Evolutionary conservation across 2,888 invertebrate genomes (phyloP).

Genomic region (Sycophila texana): DNA sequence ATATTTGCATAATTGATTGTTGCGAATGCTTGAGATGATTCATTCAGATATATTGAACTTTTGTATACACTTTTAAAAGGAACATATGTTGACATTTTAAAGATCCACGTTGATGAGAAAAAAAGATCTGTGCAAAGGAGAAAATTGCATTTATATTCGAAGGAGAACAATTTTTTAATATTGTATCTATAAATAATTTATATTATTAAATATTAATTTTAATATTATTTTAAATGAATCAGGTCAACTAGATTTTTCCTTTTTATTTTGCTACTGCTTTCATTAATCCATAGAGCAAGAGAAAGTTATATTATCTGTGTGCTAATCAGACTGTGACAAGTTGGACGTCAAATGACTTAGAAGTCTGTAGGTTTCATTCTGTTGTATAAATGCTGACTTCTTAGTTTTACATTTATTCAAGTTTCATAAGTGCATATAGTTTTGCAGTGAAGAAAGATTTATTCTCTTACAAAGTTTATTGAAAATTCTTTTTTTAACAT

Average conservation of each 20-base stretch:
- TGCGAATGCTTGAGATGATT: too few species aligned
- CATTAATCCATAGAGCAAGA: slow-evolving; percentile 1
- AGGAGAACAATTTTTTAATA: too few species aligned
- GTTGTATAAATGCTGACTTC: neutral
- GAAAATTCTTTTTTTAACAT: too few species aligned
- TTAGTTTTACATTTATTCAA: neutral
- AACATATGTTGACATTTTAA: neutral
- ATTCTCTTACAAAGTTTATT: neutral
- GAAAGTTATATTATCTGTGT: slow-evolving; percentile 39
- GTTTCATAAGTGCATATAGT: neutral
- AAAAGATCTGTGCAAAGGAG: too few species aligned
- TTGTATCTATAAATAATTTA: too few species aligned
- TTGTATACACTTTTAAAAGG: neutral
- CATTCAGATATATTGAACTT: too few species aligned
- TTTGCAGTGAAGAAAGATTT: neutral
- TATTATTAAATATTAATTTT: neutral
- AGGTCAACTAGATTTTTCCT: neutral
- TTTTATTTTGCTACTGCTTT: slow-evolving; percentile 2
- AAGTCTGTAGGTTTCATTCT: slow-evolving; percentile 1
- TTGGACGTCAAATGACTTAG: slow-evolving; percentile 20
- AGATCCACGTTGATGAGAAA: too few species aligned
- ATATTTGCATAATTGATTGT: too few species aligned
- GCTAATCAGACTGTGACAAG: slow-evolving; percentile 35
- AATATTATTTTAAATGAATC: neutral
- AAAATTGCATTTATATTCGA: too few species aligned